A percentile compares a stretch with the other conserved stretches of the same genome.
These are phyloP conservation scores for Acrobasis consociella DNA, from an alignment of 2,888 invertebrate genomes.

Conservation along the genomic window DNA sequence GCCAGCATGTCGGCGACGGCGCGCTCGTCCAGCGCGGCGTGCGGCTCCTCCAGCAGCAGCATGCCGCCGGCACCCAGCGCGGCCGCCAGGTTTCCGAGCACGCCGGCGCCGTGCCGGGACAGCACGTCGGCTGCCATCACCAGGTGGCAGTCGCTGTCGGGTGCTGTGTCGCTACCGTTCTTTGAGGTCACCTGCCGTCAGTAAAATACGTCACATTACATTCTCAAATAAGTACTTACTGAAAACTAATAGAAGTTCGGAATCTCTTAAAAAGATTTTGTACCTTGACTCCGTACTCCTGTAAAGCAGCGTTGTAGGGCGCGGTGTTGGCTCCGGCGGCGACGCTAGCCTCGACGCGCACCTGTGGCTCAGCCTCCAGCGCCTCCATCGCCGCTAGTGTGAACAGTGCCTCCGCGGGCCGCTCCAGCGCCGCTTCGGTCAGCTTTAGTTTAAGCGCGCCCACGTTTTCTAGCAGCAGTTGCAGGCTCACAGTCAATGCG, in stretches of 20 bases:
- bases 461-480: conserved; percentile 91
- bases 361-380: conserved; percentile 88
- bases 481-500: conserved; percentile 86
- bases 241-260: too few relatives aligned
- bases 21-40: conserved; percentile 64
- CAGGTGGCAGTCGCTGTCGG: conserved; percentile 86
- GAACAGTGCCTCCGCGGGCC: conserved; percentile 86
- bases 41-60: conserved; percentile 87
- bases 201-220: too few relatives aligned
- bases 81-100: conserved; percentile 82
- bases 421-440: conserved; percentile 85
- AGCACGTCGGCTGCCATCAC: conserved; percentile 86
- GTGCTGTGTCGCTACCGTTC: conserved; percentile 81
- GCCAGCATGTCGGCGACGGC: conserved; percentile 59
- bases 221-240: too few relatives aligned
- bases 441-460: conserved; percentile 87
- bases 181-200: conserved; percentile 63
- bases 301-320: conserved; percentile 78
- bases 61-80: conserved; percentile 88
- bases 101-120: conserved; percentile 74
- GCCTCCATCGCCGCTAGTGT: conserved; percentile 83
- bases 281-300: conserved; percentile 85
- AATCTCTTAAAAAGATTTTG: too few relatives aligned
- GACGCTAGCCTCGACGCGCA: conserved; percentile 79
- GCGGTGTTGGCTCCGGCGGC: conserved; percentile 49